Conservation (phyloP, 2,797 vertebrate species). For the Synanceia verrucosa region DNA sequence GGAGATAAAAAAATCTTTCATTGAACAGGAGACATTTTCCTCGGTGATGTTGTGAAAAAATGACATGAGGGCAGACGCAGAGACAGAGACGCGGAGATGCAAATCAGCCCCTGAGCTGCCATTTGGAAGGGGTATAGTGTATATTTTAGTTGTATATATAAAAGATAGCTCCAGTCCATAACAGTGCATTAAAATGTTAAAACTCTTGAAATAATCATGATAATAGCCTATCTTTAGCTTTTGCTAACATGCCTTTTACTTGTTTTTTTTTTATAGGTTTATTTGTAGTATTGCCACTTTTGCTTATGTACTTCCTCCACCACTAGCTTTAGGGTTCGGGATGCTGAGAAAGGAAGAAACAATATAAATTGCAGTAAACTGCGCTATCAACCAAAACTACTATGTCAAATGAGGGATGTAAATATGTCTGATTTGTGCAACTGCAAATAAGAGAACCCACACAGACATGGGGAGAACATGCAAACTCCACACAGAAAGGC, state of each 20-base stretch:
- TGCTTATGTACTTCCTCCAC: neutral
- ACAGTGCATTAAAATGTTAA: neutral
- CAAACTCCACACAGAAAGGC: too few species aligned
- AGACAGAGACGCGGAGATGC: slow-evolving; percentile 15
- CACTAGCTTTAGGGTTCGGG: neutral
- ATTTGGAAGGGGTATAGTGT: neutral
- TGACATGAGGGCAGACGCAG: slow-evolving; percentile 39
- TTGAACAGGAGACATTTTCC: slow-evolving; percentile 43
- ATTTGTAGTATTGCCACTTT: neutral
- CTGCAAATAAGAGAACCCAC: too few species aligned
- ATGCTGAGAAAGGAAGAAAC: neutral
- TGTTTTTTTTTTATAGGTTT: too few species aligned
- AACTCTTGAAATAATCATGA: neutral
- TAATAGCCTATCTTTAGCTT: too few species aligned
- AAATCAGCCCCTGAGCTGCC: slow-evolving; percentile 24
- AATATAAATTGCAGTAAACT: neutral
- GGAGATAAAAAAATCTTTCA: slow-evolving; percentile 43
- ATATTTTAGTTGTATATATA: neutral
- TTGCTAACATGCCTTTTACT: neutral
- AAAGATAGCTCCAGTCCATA: too few species aligned
- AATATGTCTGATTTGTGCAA: neutral
- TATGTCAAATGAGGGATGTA: slow-evolving; percentile 5
- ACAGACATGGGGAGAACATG: too few species aligned
- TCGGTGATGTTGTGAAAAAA: slow-evolving; percentile 47
- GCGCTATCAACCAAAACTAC: neutral